Evolutionary conservation across 2,113 vertebrate genomes (phyloP).

Genomic region (Mirounga angustirostris): DNA sequence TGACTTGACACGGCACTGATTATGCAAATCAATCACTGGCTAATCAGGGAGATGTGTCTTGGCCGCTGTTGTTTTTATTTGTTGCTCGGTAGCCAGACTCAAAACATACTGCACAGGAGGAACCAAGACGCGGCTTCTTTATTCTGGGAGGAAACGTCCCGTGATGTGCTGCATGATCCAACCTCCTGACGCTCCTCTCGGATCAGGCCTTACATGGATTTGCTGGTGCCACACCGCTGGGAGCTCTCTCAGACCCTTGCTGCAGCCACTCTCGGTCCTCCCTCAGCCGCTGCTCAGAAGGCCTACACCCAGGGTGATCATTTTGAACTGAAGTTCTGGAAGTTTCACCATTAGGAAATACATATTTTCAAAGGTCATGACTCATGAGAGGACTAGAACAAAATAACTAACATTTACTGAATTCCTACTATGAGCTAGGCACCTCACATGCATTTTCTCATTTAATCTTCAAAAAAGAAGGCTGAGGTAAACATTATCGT

Average conservation of each 20-base stretch:
- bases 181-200: neutral
- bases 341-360: neutral
- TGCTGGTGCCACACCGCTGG: constrained; percentile 30
- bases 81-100: neutral
- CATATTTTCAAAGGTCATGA: neutral
- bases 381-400: neutral
- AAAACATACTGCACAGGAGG: neutral
- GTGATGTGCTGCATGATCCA: neutral
- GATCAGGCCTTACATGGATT: constrained; percentile 69
- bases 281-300: constrained; percentile 31
- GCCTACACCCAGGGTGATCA: neutral
- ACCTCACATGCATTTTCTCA: fast-evolving
- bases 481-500: fast-evolving
- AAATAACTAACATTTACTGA: neutral
- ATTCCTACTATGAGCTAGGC: fast-evolving
- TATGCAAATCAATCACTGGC: constrained; percentile 70
- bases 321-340: constrained; percentile 70
- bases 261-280: constrained; percentile 45
- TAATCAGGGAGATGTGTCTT: neutral
- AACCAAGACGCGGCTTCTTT: neutral
- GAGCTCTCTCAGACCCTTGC: constrained; percentile 39
- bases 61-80: neutral
- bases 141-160: neutral
- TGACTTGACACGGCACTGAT: constrained; percentile 63
- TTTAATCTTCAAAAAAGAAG: neutral